Evolutionary conservation across 2,113 vertebrate genomes (phyloP).

Genomic region (Equus quagga): DNA sequence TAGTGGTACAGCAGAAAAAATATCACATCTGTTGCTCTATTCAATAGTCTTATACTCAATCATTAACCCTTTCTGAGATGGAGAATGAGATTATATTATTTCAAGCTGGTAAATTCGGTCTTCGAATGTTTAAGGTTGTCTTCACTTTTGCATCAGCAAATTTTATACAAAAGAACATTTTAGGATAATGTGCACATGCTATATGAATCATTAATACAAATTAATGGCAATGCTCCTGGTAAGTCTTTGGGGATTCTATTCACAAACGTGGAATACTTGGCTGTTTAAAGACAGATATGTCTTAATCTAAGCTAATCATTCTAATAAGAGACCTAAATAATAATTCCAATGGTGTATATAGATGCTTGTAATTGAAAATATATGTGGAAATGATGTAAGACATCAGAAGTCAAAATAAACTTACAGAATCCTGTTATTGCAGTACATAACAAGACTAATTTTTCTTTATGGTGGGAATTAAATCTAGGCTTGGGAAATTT

Average conservation of each 20-base stretch:
- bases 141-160: neutral
- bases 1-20: neutral
- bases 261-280: neutral
- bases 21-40: neutral
- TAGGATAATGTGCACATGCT: neutral
- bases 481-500: neutral
- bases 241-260: neutral
- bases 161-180: neutral
- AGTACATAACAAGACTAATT: neutral
- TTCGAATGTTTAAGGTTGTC: neutral
- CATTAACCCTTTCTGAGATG: neutral
- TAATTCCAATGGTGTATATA: neutral
- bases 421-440: neutral
- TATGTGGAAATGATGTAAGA: neutral
- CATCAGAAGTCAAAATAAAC: neutral
- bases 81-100: neutral
- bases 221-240: neutral
- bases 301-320: neutral
- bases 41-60: neutral
- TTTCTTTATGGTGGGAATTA: neutral
- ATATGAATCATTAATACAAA: neutral
- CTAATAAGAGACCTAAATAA: neutral
- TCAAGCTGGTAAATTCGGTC: neutral
- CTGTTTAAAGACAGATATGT: neutral
- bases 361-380: neutral